phyloP scores from a whole-genome alignment of 2,797 vertebrate species.

The Sorex maritimensis region DNA sequence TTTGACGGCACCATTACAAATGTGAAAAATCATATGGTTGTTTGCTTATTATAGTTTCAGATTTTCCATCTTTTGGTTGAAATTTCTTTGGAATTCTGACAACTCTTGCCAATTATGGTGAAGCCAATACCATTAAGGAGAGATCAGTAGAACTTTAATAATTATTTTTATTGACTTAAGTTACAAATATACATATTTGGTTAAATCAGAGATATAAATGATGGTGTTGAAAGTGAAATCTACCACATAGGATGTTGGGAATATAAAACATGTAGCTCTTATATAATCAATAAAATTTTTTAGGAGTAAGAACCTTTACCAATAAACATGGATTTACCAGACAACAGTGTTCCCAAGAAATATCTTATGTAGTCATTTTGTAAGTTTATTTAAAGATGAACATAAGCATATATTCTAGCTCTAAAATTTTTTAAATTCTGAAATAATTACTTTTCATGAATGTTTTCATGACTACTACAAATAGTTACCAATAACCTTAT shows the following conservation, averaged over 20 bases:
- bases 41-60: slow-evolving; percentile 10
- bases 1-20: slow-evolving; percentile 42
- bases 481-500: background rate
- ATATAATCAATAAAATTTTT: background rate
- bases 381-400: slow-evolving; percentile 3
- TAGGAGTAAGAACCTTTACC: background rate
- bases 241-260: slow-evolving; percentile 18
- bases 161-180: slow-evolving; percentile 8
- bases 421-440: background rate
- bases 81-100: slow-evolving; percentile 54
- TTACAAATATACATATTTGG: background rate
- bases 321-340: background rate
- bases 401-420: background rate
- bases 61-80: slow-evolving; percentile 37
- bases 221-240: background rate
- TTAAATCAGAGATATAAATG: background rate
- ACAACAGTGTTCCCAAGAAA: background rate
- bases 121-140: slow-evolving; percentile 6
- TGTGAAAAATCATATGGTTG: background rate
- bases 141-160: background rate
- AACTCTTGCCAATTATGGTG: slow-evolving; percentile 15
- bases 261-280: background rate
- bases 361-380: background rate
- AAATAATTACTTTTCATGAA: background rate
- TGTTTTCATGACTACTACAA: background rate